Base-by-base conservation (phyloP, 2,888 invertebrate species). In the Anoplius nigerrimus region DNA sequence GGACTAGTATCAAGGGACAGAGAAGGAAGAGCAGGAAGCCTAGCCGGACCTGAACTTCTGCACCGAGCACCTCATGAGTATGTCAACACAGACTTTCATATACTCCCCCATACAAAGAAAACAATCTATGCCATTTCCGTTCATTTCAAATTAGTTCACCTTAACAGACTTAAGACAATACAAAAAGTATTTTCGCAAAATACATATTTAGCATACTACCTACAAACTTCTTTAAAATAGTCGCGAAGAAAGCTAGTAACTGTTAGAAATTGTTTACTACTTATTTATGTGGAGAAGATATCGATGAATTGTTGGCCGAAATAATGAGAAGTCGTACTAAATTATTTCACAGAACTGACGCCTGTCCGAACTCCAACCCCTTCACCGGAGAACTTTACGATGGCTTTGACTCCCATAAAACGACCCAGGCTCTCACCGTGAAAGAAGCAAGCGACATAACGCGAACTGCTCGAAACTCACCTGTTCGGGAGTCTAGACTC, bases 61-160 rank as follows among this genome's bases (percentile, higher is more conserved):
- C 87, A 88, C 48, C 79, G 74, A 55, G 87, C 87, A 27, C 87
- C 87, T 0, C 87, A 87, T 61, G 80, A 86, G 88, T 88, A 76
- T n/a, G 24, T 43, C 13, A 43, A 20, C 20, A 58, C 42, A 21
- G 1, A 43, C 4, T 46, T 13, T 11, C 16, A 58, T 22, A 58
- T n/a, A 21, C 18, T 3, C 13, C 27, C n/a, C 13, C 27, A 34
- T 18, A n/a, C 22, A 34, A 55, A 34, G 4, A 5, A 21, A 57
- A 21, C 20, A 42, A 15, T 34, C 43, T 43, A 4, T 4, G 11
- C 16, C 2, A 2, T 56, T 53, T 20, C 24, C 51, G 0, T 51
- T 15, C 18, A n/a, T 22, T 58, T 20, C 43, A 53, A 53, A 3
- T 24, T n/a, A 11, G 15, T 13, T 18, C 52, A 13, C 2, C 48